phyloP scores from a whole-genome alignment of 2,888 invertebrate species.

The Lithophane leautieri region DNA sequence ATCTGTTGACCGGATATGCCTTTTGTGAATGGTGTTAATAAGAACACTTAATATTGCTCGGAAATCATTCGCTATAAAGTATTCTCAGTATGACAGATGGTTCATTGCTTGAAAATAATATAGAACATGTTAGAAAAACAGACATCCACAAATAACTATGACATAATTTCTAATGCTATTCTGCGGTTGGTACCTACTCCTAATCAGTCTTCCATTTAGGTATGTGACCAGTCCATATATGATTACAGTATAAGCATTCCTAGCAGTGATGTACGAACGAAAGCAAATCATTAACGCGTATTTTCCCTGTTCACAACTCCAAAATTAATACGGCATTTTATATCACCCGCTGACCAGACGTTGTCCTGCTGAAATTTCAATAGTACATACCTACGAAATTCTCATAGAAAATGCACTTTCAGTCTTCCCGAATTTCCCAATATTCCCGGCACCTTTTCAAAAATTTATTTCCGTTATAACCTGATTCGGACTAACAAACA shows the following conservation, averaged over 20 bases:
- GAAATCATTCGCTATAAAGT: background rate
- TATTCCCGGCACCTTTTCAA: background rate
- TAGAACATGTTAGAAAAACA: background rate
- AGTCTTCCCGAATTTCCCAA: background rate
- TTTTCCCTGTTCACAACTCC: background rate
- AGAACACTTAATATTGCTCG: background rate
- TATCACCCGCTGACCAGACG: slow-evolving; percentile 10
- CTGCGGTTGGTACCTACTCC: background rate
- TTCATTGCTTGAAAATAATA: background rate
- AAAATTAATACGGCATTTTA: slow-evolving; percentile 38
- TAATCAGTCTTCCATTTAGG: slow-evolving; percentile 4
- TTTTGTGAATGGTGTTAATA: slow-evolving; percentile 22
- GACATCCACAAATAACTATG: background rate
- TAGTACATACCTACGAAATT: background rate
- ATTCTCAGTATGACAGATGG: background rate
- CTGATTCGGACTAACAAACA: too few species aligned
- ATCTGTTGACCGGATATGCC: slow-evolving; percentile 52
- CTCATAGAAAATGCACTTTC: background rate
- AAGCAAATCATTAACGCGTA: background rate
- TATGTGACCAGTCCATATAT: slow-evolving; percentile 1
- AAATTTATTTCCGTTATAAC: background rate
- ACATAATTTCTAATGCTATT: slow-evolving; percentile 12
- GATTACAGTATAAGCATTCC: background rate
- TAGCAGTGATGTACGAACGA: background rate
- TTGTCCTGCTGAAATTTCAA: background rate